Base-by-base conservation (phyloP, 2,888 invertebrate genomes). In the Aphodius granarius region DNA sequence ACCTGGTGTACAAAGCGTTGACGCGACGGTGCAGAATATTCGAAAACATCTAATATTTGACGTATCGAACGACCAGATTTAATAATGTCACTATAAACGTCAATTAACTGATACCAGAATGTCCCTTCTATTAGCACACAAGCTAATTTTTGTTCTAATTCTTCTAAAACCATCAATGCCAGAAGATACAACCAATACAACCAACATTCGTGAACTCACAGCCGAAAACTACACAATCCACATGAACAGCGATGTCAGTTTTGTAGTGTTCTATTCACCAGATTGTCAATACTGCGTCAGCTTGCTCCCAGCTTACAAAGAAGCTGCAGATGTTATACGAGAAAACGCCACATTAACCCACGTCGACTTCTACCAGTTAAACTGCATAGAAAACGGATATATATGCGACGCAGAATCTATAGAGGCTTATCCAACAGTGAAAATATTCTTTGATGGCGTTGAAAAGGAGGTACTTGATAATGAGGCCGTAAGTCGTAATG, bases 401-500 rank as follows among this genome's bases (percentile, higher is more conserved):
- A 92, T 91, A 3, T 98, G 98, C 86, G 91, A 91, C 80, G 92
- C 95, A 85, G 93, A 91, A 87, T 94, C 94, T 0, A 97, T 98
- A 21, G 93, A 92, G 73, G 97, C 97, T 13, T 98, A 97, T 87
- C 98, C 98, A 18, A 98, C 98, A 5, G 86, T 97, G 78, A 97
- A 97, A 88, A 97, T 97, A 83, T 98, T 97, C 90, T 65, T 76
- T 20, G 91, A 92, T 81, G 95, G 95, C 81, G 94, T 95, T 84
- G 85, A 95, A 43, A 91, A 94, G 1, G 91, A 92, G 80, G 98
- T 98, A 78, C 97, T 97, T 87, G 94, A 93, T 87, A 97, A 96
- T 9, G 95, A 95, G 19, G 91, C 97, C 81, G 95, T 96, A 86
- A 66, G 22, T 5, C 93, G 95, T 75, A 94, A 93, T 22, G 93